Evolutionary conservation across 35 echinoderm and acorn worm genomes (phyloP), one percentile per base, ranked within the genome.

Genomic region (Anneissia japonica): DNA sequence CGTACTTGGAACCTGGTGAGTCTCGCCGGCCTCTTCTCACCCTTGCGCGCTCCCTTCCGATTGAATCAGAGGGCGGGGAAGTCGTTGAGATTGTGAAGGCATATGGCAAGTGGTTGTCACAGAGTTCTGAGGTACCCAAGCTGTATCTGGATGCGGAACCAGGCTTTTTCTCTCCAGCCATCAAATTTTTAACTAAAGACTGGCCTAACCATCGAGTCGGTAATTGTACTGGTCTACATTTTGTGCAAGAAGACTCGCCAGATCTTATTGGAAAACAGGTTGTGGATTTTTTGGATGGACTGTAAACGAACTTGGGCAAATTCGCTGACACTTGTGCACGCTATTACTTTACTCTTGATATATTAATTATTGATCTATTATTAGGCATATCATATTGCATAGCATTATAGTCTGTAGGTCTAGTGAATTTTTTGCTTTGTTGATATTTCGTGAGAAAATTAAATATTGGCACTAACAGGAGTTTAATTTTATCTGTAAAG

Each of bases 191-290:
- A 5, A 72, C 45, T 4, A 74, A 74, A n/a, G 26, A 32, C 16
- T 84, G 82, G 82, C 82, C 82, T 35, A 84, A 84, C 36, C 82
- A 84, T 28, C 82, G 82, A 46, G 56, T 84, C 26, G 82, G 32
- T 10, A 84, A 4, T 9, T 64, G 51, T 29, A 81, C 35, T 38
- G 79, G 79, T 30, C 40, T 81, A 28, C 79, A 81, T 39, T 81
- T 81, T 39, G 36, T 81, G 0, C 79, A 81, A n/a, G 79, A 81
- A 39, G 79, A 81, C 26, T 81, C 79, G 17, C 79, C 79, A 40
- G 38, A 81, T 19, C 3, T 38, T 9, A 81, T 81, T 81, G 79
- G 79, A 21, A 81, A 36, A n/a, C 35, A 36, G 17, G 38, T 81
- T 10, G 35, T 38, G 2, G 79, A 81, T 13, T 81, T 81, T 26